Conservation (phyloP, 2,888 invertebrate species). For the Achlya flavicornis region DNA sequence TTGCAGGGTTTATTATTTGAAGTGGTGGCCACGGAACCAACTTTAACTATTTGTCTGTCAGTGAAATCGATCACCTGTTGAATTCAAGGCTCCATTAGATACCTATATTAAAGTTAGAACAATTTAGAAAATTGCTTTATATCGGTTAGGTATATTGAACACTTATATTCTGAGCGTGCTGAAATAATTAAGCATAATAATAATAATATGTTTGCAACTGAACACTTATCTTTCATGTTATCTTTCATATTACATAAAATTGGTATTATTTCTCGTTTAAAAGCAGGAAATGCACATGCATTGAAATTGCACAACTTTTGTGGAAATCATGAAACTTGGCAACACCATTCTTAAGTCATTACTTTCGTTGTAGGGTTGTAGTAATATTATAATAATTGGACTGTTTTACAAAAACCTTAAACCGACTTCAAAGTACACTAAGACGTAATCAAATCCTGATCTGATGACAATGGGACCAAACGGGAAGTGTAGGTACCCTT, state of each 20-base stretch:
- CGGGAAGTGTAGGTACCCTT: no score
- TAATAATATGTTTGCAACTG: no score
- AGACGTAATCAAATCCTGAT: no score
- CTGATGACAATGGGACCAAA: no score
- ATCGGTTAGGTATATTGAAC: no score
- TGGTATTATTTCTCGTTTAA: no score
- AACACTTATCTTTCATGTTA: no score
- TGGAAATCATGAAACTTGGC: not conserved
- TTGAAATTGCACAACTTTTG: not conserved
- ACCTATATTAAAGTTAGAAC: not conserved
- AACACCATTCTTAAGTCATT: not conserved
- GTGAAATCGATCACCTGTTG: not conserved
- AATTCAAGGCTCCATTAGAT: not conserved
- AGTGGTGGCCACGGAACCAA: not conserved
- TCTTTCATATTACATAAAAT: no score
- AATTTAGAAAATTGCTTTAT: not conserved
- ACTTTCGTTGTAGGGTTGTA: no score
- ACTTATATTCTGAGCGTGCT: not conserved
- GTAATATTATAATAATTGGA: no score
- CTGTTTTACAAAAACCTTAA: no score
- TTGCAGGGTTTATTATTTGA: not conserved
- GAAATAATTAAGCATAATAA: not conserved
- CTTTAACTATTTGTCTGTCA: not conserved
- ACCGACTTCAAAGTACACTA: no score
- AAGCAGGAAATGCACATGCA: not conserved